These are phyloP conservation scores for Megalurothrips usitatus DNA, from an alignment of 2,888 invertebrate species.

Conservation along the genomic window DNA sequence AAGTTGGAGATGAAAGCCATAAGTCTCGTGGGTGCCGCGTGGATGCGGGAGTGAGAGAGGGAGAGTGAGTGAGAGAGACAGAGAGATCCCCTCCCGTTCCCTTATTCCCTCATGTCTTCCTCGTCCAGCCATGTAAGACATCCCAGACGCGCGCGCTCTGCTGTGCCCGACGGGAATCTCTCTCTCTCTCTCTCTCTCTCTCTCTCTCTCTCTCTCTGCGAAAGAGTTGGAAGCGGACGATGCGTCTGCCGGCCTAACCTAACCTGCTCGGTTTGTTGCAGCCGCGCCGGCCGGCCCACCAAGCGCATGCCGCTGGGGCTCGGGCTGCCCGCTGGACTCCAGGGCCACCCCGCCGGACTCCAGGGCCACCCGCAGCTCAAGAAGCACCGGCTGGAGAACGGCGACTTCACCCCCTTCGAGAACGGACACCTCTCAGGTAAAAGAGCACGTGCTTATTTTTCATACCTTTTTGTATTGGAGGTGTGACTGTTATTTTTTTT, in stretches of 20 bases:
- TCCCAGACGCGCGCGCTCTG: background rate
- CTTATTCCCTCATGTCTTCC: background rate
- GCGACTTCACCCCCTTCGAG: conserved; percentile 81
- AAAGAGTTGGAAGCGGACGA: background rate
- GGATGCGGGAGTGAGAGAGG: no score
- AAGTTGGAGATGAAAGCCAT: conserved; percentile 26
- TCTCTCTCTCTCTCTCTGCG: no score
- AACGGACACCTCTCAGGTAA: conserved; percentile 86
- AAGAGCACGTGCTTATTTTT: conserved; percentile 41
- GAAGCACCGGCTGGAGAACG: conserved; percentile 89
- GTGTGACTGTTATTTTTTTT: no score
- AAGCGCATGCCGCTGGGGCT: conserved; percentile 67
- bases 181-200: no score
- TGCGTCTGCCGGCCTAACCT: background rate
- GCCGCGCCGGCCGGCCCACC: background rate
- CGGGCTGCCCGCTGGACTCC: conserved; percentile 75
- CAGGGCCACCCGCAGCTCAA: conserved; percentile 71
- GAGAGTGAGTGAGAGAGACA: no score
- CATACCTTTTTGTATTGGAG: no score
- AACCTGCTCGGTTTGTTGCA: background rate
- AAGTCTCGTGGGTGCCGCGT: background rate
- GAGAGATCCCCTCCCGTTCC: background rate
- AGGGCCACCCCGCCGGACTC: conserved; percentile 67
- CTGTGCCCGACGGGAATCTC: no score
- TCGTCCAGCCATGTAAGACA: background rate